A percentile compares a stretch with the other conserved stretches of the same genome.
Conservation (phyloP, 2,113 vertebrate genomes). For the Phrynocephalus versicolor region DNA sequence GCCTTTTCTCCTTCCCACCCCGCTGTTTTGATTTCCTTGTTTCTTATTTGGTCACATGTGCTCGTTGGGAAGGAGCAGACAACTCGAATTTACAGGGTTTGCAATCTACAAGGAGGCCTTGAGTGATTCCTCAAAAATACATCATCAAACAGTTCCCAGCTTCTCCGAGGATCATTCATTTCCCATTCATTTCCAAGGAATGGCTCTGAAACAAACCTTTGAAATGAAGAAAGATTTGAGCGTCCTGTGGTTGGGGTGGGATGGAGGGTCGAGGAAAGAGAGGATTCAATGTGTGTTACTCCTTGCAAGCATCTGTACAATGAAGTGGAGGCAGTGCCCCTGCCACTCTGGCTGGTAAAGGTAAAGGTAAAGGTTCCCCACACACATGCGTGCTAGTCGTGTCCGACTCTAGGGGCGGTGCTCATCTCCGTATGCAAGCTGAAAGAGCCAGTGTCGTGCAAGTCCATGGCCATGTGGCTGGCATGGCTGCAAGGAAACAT, state of each 20-base stretch:
- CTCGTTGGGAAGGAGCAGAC: constrained; percentile 65
- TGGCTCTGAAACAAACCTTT: constrained; percentile 59
- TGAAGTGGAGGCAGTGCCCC: background rate
- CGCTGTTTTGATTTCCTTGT: constrained; percentile 73
- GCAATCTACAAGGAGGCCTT: constrained; percentile 66
- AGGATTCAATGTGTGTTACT: background rate
- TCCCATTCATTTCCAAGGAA: constrained; percentile 63
- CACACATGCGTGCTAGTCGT: too few relatives aligned
- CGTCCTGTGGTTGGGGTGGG: background rate
- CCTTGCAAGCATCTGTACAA: background rate
- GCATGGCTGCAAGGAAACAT: too few relatives aligned
- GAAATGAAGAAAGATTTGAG: constrained; percentile 39
- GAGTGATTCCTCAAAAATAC: constrained; percentile 71
- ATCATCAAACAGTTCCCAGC: constrained; percentile 61
- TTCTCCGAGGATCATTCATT: constrained; percentile 67
- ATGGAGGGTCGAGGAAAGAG: background rate
- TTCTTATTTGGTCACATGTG: constrained; percentile 67
- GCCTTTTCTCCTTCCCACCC: constrained; percentile 44
- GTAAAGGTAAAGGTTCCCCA: too few relatives aligned
- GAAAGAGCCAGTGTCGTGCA: too few relatives aligned
- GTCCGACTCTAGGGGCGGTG: too few relatives aligned
- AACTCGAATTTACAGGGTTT: constrained; percentile 67
- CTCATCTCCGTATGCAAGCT: too few relatives aligned
- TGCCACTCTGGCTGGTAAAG: too few relatives aligned
- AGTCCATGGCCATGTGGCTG: too few relatives aligned